Base-by-base conservation (phyloP, 2,113 vertebrate genomes). In the Sitta europaea region DNA sequence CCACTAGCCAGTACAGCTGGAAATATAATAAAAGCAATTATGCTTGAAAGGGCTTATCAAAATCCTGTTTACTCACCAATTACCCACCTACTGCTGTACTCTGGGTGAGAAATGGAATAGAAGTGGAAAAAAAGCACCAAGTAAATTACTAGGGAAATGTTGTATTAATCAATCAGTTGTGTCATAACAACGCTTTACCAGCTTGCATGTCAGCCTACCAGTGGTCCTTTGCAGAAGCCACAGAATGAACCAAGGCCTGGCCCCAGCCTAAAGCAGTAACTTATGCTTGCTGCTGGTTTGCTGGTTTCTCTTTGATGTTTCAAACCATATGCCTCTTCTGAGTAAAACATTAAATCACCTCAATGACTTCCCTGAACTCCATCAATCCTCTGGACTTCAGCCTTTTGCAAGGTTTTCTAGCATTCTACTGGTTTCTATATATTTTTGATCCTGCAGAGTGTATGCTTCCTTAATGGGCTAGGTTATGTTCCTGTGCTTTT, bases 371-470 rank as follows among this genome's bases (percentile, higher is more conserved):
- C 50, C 62, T 0, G 0, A 61, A 14, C 4, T 29, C 38, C 35
- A 42, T 65, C 23, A 65, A 1, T 72, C 33, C 21, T 76, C 42
- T 58, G 61, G 67, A 66, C 17, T 66, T 77, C 1, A 24, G 25
- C 58, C 54, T 90, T 90, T 67, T 53, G 35, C 25, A 66, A 77
- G 55, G 19, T 71, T 92, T 86, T 63, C n/a, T 55, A 66, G 51
- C 0, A 0, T 42, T 70, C 47, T 55, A 1, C 61, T 79, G 33
- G 47, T 83, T 40, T 54, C 11, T 62, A 6, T 47, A 17, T 71
- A 9, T 54, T 80, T 36, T 9, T 76, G 59, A 47, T 79, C 54
- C n/a, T 55, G 42, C 58, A 62, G 31, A 59, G 12, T 20, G 18
- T 63, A 14, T 76, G n/a, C 35, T 42, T 82, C 47, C 38, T 66